These are phyloP conservation scores for Lucilia cuprina DNA, from an alignment of 1,140 invertebrate species.

Conservation along the genomic window DNA sequence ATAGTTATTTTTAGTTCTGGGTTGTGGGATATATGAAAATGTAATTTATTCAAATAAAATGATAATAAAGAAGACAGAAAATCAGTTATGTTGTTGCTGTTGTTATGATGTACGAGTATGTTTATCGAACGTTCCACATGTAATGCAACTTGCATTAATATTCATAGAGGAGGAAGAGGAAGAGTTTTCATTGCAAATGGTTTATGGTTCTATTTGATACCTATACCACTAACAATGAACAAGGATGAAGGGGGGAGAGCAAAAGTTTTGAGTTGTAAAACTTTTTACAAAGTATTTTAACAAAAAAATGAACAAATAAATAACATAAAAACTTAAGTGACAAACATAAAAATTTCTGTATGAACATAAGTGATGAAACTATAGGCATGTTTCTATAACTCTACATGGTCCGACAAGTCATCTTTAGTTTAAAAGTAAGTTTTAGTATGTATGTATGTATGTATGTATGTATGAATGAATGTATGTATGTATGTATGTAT, in stretches of 20 bases:
- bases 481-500: no score
- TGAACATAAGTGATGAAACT: no score
- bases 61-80: neutral
- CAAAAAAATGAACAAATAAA: neutral
- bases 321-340: neutral
- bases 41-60: neutral
- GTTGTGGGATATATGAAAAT: neutral
- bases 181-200: neutral
- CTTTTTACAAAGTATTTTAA: neutral
- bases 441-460: no score
- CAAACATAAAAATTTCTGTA: no score
- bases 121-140: neutral
- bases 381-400: no score
- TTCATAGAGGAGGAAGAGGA: constrained; percentile 28
- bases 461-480: no score
- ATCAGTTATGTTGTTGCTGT: neutral
- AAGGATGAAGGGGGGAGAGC: neutral
- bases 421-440: no score
- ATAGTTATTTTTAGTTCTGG: neutral
- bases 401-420: neutral
- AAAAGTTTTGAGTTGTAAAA: neutral
- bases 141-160: constrained; percentile 7
- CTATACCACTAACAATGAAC: neutral
- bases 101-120: neutral
- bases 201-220: neutral